Base-by-base conservation (phyloP, 1,140 invertebrate genomes). In the Drosophila navojoa region DNA sequence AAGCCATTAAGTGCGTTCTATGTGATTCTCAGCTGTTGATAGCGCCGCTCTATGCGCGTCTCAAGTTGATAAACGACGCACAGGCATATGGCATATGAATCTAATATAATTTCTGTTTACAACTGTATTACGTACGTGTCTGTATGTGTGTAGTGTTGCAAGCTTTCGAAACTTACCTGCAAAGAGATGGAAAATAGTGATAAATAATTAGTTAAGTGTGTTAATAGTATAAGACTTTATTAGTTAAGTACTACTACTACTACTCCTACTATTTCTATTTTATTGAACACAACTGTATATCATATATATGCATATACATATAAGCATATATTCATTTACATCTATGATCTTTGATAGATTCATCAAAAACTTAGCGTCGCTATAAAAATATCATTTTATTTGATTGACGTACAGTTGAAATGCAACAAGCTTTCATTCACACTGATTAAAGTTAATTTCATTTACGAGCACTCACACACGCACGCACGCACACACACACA, bases 131-230 rank as follows among this genome's bases (percentile, higher is more conserved):
- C 35, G 35, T 32, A 32, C 32, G 6, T 11, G 11, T 42, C 11
- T n/a, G 40, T 13, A 6, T 32, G 32, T 32, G 15, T 22, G 50
- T 4, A 22, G 32, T 45, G 29, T 15, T 16, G 32, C 5, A 32
- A 32, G 32, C 32, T 32, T 2, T 11, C 10, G 27, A 19, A 53
- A 85, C 81, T 85, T 85, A 85, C 81, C 82, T 85, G 29, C 2
- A 85, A 87, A 70, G 49, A 84, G 7, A 38, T 5, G 45, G 16
- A 60, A 44, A 52, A 64, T 5, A 38, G 35, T 13, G 50, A 15
- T 15, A 4, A 19, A 42, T 25, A 15, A 29, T 59, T 66, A 66
- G 16, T 19, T 13, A 47, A n/a, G 35, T 45, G 32, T 2, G 50
- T 40, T 32, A 25, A 16, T 10, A 27, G 27, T 22, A 3, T 22